phyloP scores from a whole-genome alignment of 1,140 invertebrate species.

The Rhizoglyphus robini region DNA sequence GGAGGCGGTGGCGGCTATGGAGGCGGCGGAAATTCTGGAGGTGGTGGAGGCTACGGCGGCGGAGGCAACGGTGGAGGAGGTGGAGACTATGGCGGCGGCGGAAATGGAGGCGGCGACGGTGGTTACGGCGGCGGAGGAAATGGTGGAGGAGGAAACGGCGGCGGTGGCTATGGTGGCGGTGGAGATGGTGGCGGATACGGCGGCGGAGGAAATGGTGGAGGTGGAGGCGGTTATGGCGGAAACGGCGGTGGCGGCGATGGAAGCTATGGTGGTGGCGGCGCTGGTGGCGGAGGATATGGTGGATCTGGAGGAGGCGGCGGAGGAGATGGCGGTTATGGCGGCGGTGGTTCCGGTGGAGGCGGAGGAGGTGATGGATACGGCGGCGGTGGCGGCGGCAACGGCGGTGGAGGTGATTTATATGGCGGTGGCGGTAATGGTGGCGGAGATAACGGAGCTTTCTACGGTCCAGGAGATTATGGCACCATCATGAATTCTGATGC shows the following conservation, averaged over 20 bases:
- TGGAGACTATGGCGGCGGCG: neutral
- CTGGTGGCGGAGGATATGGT: constrained; percentile 2
- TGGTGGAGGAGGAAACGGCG: neutral
- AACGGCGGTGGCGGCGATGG: neutral
- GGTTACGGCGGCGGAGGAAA: neutral
- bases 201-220: neutral
- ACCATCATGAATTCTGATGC: too few relatives aligned
- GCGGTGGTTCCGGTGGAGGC: neutral
- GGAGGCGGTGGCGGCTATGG: neutral
- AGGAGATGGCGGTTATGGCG: neutral
- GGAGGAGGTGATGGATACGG: neutral
- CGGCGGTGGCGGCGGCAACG: neutral
- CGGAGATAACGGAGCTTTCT: neutral
- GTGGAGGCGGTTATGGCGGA: neutral
- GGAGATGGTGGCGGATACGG: neutral
- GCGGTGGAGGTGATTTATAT: neutral
- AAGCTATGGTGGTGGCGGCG: neutral
- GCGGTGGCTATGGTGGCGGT: neutral
- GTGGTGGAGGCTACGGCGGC: neutral
- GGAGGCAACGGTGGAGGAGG: neutral
- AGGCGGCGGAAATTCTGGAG: neutral
- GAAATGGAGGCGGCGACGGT: neutral
- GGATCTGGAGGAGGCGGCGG: neutral
- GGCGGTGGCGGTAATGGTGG: neutral
- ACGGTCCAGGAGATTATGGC: neutral